Evolutionary conservation across 92 coral and sea anemone genomes (phyloP), one percentile per base, ranked within the genome.

Genomic region (Porites cylindrica): DNA sequence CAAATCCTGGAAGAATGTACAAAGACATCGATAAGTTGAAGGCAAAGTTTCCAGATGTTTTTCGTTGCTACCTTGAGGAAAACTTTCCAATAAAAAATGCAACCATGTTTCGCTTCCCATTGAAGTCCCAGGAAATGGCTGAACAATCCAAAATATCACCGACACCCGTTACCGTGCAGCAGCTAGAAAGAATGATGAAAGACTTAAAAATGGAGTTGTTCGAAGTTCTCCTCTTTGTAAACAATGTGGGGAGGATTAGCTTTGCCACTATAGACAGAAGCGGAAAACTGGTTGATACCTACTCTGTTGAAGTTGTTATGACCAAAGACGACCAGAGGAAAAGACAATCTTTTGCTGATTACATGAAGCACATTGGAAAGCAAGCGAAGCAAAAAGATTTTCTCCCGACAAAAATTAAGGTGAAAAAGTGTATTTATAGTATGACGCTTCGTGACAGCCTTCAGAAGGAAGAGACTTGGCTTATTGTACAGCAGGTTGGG

Each of bases 31-130:
- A 73, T 2, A 64, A 19, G 10, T 77, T 93, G 6, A 88, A 72
- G 70, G 29, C 72, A 24, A 81, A 21, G 29, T 93, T 93, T 63
- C 81, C 91, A 13, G 96, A 93, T 88, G 90, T 88, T 10, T 86
- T 91, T 7, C 82, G 85, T n/a, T 92, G 96, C 58, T 93, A 88
- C 23, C 91, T 93, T 4, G 94, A 81, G 58, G 86, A 21, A 21
- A 21, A 21, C 23, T 91, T 93, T 43, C 47, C 90, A 5, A 72
- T 85, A 7, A 19, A 88, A 43, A 81, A 86, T 19, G 91, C 91
- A 21, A 93, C 96, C 51, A 90, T 93, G 94, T 93, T 93, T 67
- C 83, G 96, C 18, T 87, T 93, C 47, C 96, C 96, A 1, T 66
- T 91, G 51, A 88, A 91, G 32, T 69, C 83, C 23, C 82, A 75